phyloP scores from a whole-genome alignment of 2,888 invertebrate species.

The Drosophila acutilabella region DNA sequence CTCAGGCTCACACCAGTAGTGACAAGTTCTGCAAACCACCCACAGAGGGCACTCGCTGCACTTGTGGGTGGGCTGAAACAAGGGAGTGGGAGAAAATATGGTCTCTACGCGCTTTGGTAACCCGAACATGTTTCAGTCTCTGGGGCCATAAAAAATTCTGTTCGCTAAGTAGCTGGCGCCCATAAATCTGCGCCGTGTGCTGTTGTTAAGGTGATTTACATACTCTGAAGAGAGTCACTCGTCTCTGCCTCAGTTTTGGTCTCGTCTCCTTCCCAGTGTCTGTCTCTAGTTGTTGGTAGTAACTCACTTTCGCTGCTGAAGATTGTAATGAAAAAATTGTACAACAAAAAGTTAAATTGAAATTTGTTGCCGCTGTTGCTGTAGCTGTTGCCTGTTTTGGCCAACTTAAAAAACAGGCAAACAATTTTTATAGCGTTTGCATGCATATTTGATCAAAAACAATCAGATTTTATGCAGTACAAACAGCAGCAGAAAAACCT shows the following conservation, averaged over 20 bases:
- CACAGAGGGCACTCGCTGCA: conserved; percentile 6
- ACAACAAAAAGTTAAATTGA: conserved; percentile 59
- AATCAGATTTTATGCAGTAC: conserved; percentile 58
- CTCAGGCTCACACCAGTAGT: conserved; percentile 23
- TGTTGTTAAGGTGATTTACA: conserved; percentile 74
- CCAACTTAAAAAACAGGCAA: conserved; percentile 42
- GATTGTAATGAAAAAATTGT: conserved; percentile 25
- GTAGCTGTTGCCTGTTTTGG: conserved; percentile 28
- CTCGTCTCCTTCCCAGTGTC: conserved; percentile 7
- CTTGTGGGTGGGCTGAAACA: no score
- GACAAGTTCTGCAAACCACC: conserved; percentile 51
- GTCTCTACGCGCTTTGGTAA: conserved; percentile 38
- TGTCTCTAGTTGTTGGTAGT: conserved; percentile 32
- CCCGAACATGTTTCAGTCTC: conserved; percentile 46
- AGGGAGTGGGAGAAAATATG: not conserved
- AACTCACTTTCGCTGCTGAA: conserved; percentile 53
- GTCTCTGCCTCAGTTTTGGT: conserved; percentile 8
- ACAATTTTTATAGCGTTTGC: conserved; percentile 58
- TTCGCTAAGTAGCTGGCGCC: conserved; percentile 68
- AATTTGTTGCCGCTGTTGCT: conserved; percentile 51
- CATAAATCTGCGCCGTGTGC: conserved; percentile 71
- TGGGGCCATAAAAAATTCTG: conserved; percentile 67
- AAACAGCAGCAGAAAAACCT: conserved; percentile 28
- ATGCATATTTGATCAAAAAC: conserved; percentile 70
- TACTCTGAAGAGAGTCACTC: conserved; percentile 46